Conservation (phyloP, 2,113 vertebrate species). For the Chascanopsetta lugubris region DNA sequence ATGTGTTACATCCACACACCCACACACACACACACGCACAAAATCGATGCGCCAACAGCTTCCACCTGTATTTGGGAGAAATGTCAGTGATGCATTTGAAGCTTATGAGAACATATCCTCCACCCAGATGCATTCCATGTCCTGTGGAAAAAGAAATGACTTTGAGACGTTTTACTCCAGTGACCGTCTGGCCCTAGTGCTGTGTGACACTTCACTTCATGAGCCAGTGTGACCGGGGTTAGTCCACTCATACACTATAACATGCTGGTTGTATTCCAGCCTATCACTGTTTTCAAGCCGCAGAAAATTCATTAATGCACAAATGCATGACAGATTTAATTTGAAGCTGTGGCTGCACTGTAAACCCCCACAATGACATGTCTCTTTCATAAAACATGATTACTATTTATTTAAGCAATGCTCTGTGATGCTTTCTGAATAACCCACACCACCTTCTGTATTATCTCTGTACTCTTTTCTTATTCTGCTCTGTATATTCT, state of each 20-base stretch:
- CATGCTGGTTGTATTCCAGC: background rate
- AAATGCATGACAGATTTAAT: background rate
- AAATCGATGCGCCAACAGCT: slow-evolving; percentile 36
- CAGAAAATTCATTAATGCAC: background rate
- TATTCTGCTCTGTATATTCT: slow-evolving; percentile 21
- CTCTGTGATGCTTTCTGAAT: background rate
- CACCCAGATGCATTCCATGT: slow-evolving; percentile 5
- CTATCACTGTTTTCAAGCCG: slow-evolving; percentile 8
- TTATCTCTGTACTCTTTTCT: background rate
- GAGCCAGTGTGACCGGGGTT: slow-evolving; percentile 5
- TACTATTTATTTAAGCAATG: too few relatives aligned
- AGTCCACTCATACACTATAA: background rate
- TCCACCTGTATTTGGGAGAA: slow-evolving; percentile 45
- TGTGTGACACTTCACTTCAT: slow-evolving; percentile 7
- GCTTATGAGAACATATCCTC: slow-evolving; percentile 1
- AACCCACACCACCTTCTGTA: background rate
- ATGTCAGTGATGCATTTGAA: slow-evolving; percentile 48
- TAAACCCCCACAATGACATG: background rate
- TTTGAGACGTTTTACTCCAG: slow-evolving; percentile 26
- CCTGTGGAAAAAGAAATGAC: slow-evolving; percentile 25
- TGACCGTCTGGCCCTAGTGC: background rate
- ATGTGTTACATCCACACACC: slow-evolving; percentile 21
- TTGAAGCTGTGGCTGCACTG: background rate
- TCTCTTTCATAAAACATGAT: too few relatives aligned
- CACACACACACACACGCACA: slow-evolving; percentile 5